phyloP scores from a whole-genome alignment of 2,888 invertebrate genomes.

The Nudaria mundana region DNA sequence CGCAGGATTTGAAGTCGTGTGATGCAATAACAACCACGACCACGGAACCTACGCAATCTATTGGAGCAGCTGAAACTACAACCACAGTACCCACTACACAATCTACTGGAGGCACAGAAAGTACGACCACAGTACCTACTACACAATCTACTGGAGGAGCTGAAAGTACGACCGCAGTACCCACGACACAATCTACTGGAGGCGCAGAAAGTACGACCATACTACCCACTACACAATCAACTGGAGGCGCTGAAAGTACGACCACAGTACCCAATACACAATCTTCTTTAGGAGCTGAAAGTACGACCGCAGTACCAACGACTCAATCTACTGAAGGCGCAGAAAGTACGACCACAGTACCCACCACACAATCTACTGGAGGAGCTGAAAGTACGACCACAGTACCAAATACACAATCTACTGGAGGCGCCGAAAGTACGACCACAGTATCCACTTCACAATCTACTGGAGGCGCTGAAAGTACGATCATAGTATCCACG shows the following conservation, averaged over 20 bases:
- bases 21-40: conserved; percentile 1
- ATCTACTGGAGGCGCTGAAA: background rate
- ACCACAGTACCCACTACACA: background rate
- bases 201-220: background rate
- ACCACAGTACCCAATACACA: background rate
- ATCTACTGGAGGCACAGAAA: background rate
- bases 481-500: too few species aligned
- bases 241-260: background rate
- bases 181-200: background rate
- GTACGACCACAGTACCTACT: background rate
- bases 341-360: background rate
- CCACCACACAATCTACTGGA: background rate
- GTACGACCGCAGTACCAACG: background rate
- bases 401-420: background rate
- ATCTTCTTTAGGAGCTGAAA: background rate
- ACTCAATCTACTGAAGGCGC: background rate
- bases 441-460: background rate
- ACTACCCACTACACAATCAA: background rate
- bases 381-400: background rate
- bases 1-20: conserved; percentile 31
- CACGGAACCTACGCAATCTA: background rate
- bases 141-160: too few species aligned
- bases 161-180: background rate
- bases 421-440: background rate
- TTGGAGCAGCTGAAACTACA: background rate